Percentiles rank a stretch among this genome's conserved stretches.
These are phyloP conservation scores for Ricordea florida DNA, from an alignment of 92 coral and sea anemone species.

Conservation along the genomic window DNA sequence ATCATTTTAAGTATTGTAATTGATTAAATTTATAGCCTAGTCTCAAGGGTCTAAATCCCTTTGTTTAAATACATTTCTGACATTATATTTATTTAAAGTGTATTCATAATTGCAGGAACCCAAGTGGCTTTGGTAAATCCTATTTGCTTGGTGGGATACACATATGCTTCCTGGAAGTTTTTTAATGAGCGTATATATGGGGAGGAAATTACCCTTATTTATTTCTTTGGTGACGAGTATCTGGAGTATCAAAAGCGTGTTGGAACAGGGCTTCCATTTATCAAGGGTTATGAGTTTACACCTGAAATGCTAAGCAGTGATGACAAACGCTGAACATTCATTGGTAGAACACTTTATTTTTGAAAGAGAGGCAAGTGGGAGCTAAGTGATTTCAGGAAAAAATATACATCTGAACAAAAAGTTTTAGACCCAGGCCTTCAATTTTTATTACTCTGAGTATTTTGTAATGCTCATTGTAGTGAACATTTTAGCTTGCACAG, in stretches of 20 bases:
- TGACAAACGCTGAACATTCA: neutral
- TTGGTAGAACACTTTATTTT: no score
- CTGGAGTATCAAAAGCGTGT: conserved; percentile 83
- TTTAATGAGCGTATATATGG: conserved; percentile 84
- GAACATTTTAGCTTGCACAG: no score
- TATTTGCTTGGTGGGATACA: conserved; percentile 77
- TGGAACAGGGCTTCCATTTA: conserved; percentile 90
- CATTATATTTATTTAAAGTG: neutral
- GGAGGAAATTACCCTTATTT: conserved; percentile 76
- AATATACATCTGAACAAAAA: no score
- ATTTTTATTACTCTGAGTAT: no score
- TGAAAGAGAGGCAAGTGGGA: no score
- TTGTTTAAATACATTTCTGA: no score
- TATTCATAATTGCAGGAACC: conserved; percentile 52
- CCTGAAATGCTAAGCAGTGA: neutral
- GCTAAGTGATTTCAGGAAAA: no score
- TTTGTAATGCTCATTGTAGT: no score
- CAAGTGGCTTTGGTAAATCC: conserved; percentile 90
- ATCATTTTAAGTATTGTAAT: no score
- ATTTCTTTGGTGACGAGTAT: conserved; percentile 86
- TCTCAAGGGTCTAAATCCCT: no score
- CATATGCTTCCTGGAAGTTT: conserved; percentile 88
- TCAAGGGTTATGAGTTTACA: conserved; percentile 64
- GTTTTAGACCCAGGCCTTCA: no score
- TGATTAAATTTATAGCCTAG: no score